Evolutionary conservation across 2,888 invertebrate genomes (phyloP).

Genomic region (Mythimna ferrago): DNA sequence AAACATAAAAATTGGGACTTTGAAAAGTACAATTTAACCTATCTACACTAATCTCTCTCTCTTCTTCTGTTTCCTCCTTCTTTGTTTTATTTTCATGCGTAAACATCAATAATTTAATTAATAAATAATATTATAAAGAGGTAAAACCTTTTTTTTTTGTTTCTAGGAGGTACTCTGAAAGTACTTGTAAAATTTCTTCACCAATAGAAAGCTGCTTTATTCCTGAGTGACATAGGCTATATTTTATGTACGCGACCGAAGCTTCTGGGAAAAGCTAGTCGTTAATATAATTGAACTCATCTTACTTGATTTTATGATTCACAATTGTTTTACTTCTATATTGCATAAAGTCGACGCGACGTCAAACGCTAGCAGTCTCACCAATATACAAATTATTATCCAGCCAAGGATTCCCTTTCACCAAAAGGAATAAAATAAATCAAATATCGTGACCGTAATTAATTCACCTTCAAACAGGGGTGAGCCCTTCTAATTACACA

Average conservation of each 20-base stretch:
- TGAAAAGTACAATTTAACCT: conserved; percentile 16
- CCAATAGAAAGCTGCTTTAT: too few relatives aligned
- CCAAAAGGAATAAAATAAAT: conserved; percentile 49
- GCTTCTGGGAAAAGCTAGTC: too few relatives aligned
- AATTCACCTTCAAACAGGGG: conserved; percentile 42
- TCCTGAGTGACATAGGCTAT: too few relatives aligned
- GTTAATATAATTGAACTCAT: background rate
- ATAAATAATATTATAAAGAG: too few relatives aligned
- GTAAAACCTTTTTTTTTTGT: too few relatives aligned
- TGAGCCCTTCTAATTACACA: conserved; percentile 60
- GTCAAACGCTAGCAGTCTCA: background rate
- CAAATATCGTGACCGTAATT: conserved; percentile 46
- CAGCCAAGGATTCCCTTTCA: conserved; percentile 12
- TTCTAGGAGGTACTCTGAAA: too few relatives aligned
- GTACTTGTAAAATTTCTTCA: too few relatives aligned
- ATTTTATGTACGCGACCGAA: too few relatives aligned
- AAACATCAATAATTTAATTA: too few relatives aligned
- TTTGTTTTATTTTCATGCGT: too few relatives aligned
- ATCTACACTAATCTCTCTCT: background rate
- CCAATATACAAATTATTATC: background rate
- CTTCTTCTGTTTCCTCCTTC: too few relatives aligned
- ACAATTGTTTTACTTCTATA: background rate
- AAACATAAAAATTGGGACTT: conserved; percentile 1
- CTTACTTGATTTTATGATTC: background rate
- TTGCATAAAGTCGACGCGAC: background rate